These are phyloP conservation scores for Acanthosepion lycidas DNA, from an alignment of 2,888 invertebrate genomes.

Conservation along the genomic window DNA sequence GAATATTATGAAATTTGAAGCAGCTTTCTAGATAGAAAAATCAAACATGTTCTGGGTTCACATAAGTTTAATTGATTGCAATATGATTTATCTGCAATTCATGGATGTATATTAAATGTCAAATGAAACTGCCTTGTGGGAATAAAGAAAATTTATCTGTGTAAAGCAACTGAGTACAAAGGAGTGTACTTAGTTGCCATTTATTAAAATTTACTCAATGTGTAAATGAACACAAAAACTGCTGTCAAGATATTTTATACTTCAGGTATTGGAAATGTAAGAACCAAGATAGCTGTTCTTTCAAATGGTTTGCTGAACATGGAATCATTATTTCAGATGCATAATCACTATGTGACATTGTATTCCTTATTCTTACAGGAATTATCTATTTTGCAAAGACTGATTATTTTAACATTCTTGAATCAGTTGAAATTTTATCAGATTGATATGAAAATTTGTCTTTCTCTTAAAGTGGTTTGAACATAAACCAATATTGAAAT, in stretches of 20 bases:
- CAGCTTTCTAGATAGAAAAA: not conserved
- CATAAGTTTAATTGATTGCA: not conserved
- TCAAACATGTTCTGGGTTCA: not conserved
- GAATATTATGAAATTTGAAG: not conserved
- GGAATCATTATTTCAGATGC: not conserved
- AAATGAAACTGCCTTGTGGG: too few relatives aligned
- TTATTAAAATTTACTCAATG: not conserved
- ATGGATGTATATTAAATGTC: too few relatives aligned
- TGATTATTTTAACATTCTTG: not conserved
- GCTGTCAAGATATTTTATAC: not conserved
- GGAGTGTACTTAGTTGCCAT: not conserved
- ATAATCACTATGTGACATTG: not conserved
- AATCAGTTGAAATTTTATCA: not conserved
- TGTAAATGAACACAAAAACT: not conserved
- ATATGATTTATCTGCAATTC: not conserved
- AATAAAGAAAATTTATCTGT: not conserved
- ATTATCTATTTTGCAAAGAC: not conserved
- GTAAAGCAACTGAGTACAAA: not conserved
- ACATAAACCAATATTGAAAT: not conserved
- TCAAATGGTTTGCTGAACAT: not conserved
- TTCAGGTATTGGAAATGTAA: not conserved
- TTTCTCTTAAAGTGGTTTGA: not conserved
- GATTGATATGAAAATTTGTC: not conserved
- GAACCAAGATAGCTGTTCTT: not conserved
- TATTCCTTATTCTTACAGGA: not conserved